Conservation (phyloP, 2,888 invertebrate genomes). For the Cantharis nigra region DNA sequence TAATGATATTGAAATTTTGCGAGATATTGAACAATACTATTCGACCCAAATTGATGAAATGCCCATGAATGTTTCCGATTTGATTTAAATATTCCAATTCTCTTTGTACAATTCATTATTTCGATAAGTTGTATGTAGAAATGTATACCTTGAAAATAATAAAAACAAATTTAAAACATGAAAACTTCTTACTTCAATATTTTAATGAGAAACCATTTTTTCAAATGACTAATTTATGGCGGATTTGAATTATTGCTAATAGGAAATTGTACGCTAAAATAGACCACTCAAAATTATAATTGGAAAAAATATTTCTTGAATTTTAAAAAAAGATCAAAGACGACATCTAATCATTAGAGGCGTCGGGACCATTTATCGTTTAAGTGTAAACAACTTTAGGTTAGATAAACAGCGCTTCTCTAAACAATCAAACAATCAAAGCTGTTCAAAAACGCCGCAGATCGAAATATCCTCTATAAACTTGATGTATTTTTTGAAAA, state of each 20-base stretch:
- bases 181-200: no score
- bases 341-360: slow-evolving; percentile 25
- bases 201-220: not conserved
- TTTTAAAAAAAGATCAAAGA: slow-evolving; percentile 24
- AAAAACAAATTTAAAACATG: no score
- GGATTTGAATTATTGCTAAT: not conserved
- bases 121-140: no score
- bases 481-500: slow-evolving; percentile 24
- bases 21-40: slow-evolving; percentile 99
- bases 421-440: slow-evolving; percentile 48
- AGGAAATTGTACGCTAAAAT: not conserved
- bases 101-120: no score
- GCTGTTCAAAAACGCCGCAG: slow-evolving; percentile 45
- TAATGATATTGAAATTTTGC: slow-evolving; percentile 97
- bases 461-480: slow-evolving; percentile 18
- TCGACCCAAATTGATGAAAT: slow-evolving; percentile 99
- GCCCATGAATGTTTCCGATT: slow-evolving; percentile 96
- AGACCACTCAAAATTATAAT: not conserved
- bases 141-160: no score
- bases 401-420: slow-evolving; percentile 48
- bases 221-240: not conserved
- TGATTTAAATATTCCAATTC: slow-evolving; percentile 66
- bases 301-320: slow-evolving; percentile 2
- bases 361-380: slow-evolving; percentile 30
- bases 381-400: slow-evolving; percentile 45